Conservation (phyloP, 2,888 invertebrate species). For the Drosophila conformis region DNA sequence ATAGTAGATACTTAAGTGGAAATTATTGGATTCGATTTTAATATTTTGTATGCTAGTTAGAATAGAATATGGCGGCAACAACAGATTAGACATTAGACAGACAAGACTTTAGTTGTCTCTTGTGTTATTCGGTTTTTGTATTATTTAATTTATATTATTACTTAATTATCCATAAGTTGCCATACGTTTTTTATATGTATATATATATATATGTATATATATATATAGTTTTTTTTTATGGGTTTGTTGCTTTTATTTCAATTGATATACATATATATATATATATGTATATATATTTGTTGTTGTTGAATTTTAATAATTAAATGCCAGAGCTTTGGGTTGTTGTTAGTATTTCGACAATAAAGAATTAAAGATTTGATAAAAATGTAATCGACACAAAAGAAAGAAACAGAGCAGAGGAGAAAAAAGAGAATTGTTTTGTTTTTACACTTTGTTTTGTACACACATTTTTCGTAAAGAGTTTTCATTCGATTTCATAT, state of each 20-base stretch:
- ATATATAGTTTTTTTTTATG: constrained; percentile 23
- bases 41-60: constrained; percentile 55
- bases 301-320: constrained; percentile 68
- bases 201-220: neutral
- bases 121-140: constrained; percentile 33
- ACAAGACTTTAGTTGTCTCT: constrained; percentile 38
- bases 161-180: constrained; percentile 63
- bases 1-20: constrained; percentile 45
- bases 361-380: constrained; percentile 63
- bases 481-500: constrained; percentile 46
- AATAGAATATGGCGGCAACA: constrained; percentile 62
- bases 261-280: constrained; percentile 34
- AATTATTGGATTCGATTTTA: constrained; percentile 41
- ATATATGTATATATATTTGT: constrained; percentile 7
- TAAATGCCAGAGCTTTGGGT: constrained; percentile 82
- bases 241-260: constrained; percentile 1
- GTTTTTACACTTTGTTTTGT: constrained; percentile 78
- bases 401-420: constrained; percentile 79
- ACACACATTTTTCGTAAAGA: constrained; percentile 69
- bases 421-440: constrained; percentile 77
- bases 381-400: constrained; percentile 73
- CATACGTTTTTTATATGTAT: constrained; percentile 39
- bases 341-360: constrained; percentile 56
- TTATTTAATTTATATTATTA: constrained; percentile 54
- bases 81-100: constrained; percentile 45